phyloP scores from a whole-genome alignment of 2,888 invertebrate species.

The Rapana venosa region DNA sequence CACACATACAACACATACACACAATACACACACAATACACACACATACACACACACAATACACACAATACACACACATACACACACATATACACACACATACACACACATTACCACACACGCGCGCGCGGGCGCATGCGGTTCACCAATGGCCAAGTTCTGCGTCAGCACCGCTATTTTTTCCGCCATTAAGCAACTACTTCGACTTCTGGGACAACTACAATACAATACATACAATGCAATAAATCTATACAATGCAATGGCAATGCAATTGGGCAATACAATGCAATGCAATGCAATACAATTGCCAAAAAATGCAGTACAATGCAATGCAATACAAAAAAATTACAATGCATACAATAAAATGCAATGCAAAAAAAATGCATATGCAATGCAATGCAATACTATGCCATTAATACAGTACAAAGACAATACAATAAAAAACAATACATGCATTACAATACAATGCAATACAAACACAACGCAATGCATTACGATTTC shows the following conservation, averaged over 20 bases:
- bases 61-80: too few species aligned
- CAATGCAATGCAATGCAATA: not conserved
- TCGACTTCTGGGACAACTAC: not conserved
- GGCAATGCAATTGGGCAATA: constrained; percentile 9
- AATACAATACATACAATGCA: constrained; percentile 14
- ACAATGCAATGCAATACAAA: not conserved
- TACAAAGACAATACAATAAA: too few species aligned
- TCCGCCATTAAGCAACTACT: too few species aligned
- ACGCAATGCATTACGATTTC: not conserved
- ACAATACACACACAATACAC: too few species aligned
- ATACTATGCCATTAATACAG: constrained; percentile 8
- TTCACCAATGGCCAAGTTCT: too few species aligned
- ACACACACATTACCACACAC: too few species aligned
- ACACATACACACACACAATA: too few species aligned
- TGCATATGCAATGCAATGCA: constrained; percentile 6
- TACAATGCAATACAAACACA: not conserved
- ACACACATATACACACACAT: too few species aligned
- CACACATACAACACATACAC: too few species aligned
- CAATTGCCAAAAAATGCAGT: not conserved
- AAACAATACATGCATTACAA: not conserved
- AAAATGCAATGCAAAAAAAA: not conserved
- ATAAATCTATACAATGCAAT: constrained; percentile 10
- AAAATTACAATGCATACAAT: not conserved
- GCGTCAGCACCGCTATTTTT: too few species aligned
- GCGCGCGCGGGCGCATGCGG: too few species aligned